phyloP scores from a whole-genome alignment of 30 jellyfish, hydroid and myxozoan genomes.

The Aurelia sp. region DNA sequence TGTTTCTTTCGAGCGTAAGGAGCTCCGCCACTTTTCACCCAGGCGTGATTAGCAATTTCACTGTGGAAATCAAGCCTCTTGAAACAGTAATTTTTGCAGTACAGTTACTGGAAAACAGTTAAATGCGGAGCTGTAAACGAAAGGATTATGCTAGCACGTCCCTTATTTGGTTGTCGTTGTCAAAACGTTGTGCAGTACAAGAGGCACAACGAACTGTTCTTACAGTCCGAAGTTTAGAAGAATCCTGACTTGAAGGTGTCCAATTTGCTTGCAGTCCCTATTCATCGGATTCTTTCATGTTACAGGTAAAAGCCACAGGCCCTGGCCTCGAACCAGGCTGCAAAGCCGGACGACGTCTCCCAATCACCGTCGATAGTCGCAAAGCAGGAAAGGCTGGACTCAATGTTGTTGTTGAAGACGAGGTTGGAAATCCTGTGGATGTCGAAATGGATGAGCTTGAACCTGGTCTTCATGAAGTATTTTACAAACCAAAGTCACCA shows the following conservation, averaged over 20 bases:
- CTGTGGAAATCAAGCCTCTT: no score
- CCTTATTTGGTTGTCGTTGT: background rate
- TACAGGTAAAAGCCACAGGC: slow-evolving; percentile 94
- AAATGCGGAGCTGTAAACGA: background rate
- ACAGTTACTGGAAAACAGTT: background rate
- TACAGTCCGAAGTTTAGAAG: no score
- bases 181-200: no score
- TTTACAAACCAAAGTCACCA: slow-evolving; percentile 89
- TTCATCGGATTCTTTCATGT: no score
- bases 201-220: no score
- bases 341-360: slow-evolving; percentile 96
- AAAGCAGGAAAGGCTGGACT: slow-evolving; percentile 97
- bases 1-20: no score
- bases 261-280: no score
- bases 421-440: slow-evolving; percentile 92
- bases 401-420: slow-evolving; percentile 90
- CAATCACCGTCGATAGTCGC: slow-evolving; percentile 90
- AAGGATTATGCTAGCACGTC: background rate
- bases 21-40: no score
- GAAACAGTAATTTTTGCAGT: background rate
- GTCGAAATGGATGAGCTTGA: slow-evolving; percentile 93
- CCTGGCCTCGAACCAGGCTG: slow-evolving; percentile 99
- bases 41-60: no score
- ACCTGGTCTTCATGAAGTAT: slow-evolving; percentile 92
- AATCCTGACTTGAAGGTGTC: no score